Evolutionary conservation across 2,888 invertebrate genomes (phyloP), one percentile per base, ranked within the genome.

Genomic region (Cryptus viduatorius): DNA sequence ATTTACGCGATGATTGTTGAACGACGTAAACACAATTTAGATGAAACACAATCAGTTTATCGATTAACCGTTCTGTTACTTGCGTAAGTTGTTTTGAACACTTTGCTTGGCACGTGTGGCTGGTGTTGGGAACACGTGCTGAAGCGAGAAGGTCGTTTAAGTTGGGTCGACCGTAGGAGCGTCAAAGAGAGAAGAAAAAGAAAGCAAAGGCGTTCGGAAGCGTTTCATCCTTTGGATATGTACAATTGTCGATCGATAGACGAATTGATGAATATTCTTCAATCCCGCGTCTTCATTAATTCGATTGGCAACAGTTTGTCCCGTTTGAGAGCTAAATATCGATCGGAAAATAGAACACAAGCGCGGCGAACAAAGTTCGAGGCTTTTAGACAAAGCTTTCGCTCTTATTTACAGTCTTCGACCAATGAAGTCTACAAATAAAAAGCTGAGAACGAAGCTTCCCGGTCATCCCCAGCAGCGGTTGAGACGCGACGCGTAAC

Each of bases 361-460:
- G 53, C 19, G 2, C 16, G 53, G 3, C 16, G 53, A 1, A 8
- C 24, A 12, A 59, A 59, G 29, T 12, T 29, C 59, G 59, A 5
- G 8, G 16, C 5, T 37, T 8, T 5, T 37, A 37, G 53, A 53
- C 53, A 19, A n/a, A 19, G 19, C 7, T 3, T 0, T 7, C 19
- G 16, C 53, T 53, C 50, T 50, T 48, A 50, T 50, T 16, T 19
- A 53, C 2, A 53, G 19, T 8, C 53, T 19, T 16, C 53, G 7
- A 5, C 19, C 19, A 16, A 53, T 8, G 19, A 24, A 56, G 59
- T 61, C 12, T 44, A 65, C 48, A 42, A 65, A 76, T 48, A 50
- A 50, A 4, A 50, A 29, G 31, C 31, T 53, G 7, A 64, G 48
- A 50, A 3, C 64, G 56, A 78, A 29, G 31, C 48, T 29, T 31